A percentile compares a stretch with the other conserved stretches of the same genome.
Conservation (phyloP, 2,888 invertebrate genomes). For the Diploptera punctata region DNA sequence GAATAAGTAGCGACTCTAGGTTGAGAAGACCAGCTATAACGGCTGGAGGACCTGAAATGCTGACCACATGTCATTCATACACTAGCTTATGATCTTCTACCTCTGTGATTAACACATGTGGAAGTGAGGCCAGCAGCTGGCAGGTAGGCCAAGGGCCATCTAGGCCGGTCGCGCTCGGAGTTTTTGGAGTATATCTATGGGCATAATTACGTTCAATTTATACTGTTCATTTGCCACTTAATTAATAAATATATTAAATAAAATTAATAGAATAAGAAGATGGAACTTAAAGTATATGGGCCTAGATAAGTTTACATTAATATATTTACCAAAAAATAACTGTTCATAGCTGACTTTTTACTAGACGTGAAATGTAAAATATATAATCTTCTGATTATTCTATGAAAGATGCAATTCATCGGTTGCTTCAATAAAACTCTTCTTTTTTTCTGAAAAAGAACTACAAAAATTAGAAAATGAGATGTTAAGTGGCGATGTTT, state of each 20-base stretch:
- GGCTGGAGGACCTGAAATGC: too few species aligned
- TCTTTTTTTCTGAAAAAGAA: neutral
- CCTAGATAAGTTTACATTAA: neutral
- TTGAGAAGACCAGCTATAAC: too few species aligned
- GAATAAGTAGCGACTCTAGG: too few species aligned
- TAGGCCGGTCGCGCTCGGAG: too few species aligned
- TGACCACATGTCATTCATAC: too few species aligned
- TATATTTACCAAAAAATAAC: neutral
- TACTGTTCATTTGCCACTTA: neutral
- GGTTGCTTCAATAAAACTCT: neutral
- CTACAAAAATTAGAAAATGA: neutral
- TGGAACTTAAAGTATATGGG: neutral
- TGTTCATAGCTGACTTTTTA: neutral
- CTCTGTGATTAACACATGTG: too few species aligned
- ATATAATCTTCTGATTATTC: neutral
- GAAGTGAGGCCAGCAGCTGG: too few species aligned
- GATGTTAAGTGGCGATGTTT: neutral
- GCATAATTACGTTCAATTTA: neutral
- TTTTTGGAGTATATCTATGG: too few species aligned
- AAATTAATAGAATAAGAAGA: neutral
- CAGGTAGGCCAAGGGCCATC: too few species aligned
- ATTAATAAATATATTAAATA: neutral
- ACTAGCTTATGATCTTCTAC: too few species aligned
- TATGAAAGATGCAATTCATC: neutral
- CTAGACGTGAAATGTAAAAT: neutral